Base-by-base conservation (phyloP, 2,888 invertebrate species). In the Gymnosoma rotundatum region DNA sequence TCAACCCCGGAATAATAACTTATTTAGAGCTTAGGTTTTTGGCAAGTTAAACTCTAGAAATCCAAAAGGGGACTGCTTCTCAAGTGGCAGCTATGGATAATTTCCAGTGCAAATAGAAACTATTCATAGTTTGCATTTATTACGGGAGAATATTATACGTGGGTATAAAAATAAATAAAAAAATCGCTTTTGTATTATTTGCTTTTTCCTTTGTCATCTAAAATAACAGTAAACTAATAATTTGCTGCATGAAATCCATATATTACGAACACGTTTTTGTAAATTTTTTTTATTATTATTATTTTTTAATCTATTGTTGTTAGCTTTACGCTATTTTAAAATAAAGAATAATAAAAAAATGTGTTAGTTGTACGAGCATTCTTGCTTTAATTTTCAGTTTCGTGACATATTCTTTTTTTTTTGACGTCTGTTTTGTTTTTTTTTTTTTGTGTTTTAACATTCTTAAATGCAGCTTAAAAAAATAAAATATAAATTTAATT, bases 191-290 rank as follows among this genome's bases (percentile, higher is more conserved):
- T 32, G 32, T 32, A 1, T 32, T 32, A 32, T 32, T 32, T 32
- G 6, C 32, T 5, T 32, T 32, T 32, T 32, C 32, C 32, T 32
- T 32, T 32, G 32, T 9, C 12, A 50, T 67, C 56, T 9, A 5
- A 63, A 54, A 18, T 50, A 67, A 83, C 14, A 18, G 12, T 20
- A 79, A 70, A 75, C 64, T 75, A 66, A 78, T 83, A 73, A 83
- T 73, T 79, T 79, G 54, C 70, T 83, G 75, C 75, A 75, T 61
- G 83, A 60, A 80, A 75, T 38, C 38, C 20, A 69, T 73, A 48
- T 42, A 54, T 66, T 60, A 38, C 61, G 36, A 80, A 69, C 54
- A 73, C 45, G 52, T 74, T 61, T 52, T 56, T 20, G n/a, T n/a
- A n/a, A n/a, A 48, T n/a, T 52, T 52, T 20, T 42, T 52, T 69